Base-by-base conservation (phyloP, 1,140 invertebrate species). In the Apis cerana region DNA sequence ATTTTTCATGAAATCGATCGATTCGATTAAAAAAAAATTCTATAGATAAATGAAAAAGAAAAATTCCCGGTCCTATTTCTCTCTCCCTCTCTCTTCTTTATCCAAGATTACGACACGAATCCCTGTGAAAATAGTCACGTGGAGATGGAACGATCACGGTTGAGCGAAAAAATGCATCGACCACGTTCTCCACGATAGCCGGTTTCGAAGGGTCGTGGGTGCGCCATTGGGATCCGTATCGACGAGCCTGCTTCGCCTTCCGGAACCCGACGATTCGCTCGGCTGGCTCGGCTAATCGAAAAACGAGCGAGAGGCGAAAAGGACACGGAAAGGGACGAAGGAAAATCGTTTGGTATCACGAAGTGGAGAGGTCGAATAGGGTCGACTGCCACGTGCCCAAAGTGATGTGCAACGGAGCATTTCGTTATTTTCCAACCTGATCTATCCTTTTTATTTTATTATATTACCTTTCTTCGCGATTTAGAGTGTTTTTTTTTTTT, bases 261-360 rank as follows among this genome's bases (percentile, higher is more conserved):
- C 91, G 88, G 89, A 90, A 89, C 82, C 50, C 76, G 70, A 83
- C 86, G 89, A 89, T 82, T 75, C 87, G 91, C 86, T 87, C 88
- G 85, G 86, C 89, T 91, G 88, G 81, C 79, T 91, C 80, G 65
- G 69, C 85, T 91, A 89, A 92, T 92, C 89, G 89, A 88, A 86
- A 89, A 87, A 76, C 78, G 67, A 75, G 43, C 43, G 64, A 81
- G 74, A 69, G 62, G 59, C 62, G 56, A 72, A 78, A 67, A 70
- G 23, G n/a, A 43, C 33, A 43, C 33, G 33, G 70, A 64, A 54
- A 54, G 61, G 8, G 21, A 67, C 62, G 33, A 48, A 75, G 58
- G 70, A 82, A 79, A 82, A 75, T 70, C 56, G 27, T 83, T 69
- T 10, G 61, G 52, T 80, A 79, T 79, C 56, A 75, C 59, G 48